These are phyloP conservation scores for Oreotrochilus melanogaster DNA, from an alignment of 2,113 vertebrate species.

Conservation along the genomic window DNA sequence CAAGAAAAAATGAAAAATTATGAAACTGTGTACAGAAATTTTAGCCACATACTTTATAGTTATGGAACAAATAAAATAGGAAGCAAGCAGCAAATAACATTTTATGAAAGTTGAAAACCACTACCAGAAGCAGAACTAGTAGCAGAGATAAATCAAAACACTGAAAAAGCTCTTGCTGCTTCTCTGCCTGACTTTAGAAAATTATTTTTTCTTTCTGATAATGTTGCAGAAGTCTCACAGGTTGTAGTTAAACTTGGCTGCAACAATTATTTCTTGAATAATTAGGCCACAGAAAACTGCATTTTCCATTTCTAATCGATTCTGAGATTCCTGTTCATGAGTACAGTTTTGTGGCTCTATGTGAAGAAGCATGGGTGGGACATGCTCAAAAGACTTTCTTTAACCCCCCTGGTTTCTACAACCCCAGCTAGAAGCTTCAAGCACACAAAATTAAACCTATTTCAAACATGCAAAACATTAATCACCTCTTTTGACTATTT, in stretches of 20 bases:
- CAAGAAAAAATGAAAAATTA: not conserved
- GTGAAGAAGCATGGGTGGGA: not conserved
- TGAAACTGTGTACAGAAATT: not conserved
- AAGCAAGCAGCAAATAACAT: not conserved
- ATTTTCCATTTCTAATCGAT: not conserved
- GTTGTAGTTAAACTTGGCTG: not conserved
- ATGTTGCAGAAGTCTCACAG: not conserved
- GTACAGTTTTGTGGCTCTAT: not conserved
- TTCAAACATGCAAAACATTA: conserved; percentile 26
- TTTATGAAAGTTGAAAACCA: not conserved
- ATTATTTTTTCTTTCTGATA: not conserved
- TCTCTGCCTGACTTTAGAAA: not conserved
- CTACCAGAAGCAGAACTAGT: not conserved
- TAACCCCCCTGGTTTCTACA: not conserved
- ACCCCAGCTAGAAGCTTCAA: conserved; percentile 2
- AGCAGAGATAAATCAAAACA: not conserved
- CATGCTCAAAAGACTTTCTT: not conserved
- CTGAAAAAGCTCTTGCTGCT: not conserved
- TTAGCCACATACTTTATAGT: fast-evolving
- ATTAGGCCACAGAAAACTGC: not conserved
- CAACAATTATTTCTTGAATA: not conserved
- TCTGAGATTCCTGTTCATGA: not conserved
- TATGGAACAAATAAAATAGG: not conserved
- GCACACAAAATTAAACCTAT: conserved; percentile 4
- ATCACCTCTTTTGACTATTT: conserved; percentile 27